Base-by-base conservation (phyloP, 2,797 vertebrate genomes). In the Pangasius mekongensis region DNA sequence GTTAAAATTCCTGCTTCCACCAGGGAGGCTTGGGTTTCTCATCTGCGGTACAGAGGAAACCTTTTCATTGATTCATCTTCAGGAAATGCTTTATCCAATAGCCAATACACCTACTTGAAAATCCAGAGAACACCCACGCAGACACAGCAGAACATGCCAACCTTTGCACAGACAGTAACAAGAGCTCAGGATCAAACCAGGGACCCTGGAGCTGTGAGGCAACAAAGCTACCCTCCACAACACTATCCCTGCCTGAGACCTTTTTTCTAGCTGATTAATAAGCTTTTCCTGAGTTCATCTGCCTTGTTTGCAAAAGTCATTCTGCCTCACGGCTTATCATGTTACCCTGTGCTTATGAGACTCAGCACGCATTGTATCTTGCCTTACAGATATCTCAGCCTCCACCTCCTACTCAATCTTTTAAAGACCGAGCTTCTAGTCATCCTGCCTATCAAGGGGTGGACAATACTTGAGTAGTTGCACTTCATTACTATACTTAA, bases 21-120 rank as follows among this genome's bases (percentile, higher is more conserved):
- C 52, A 24, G 77, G 77, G 77, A 81, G 52, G 49, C 33, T 39
- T 14, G 54, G 54, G 54, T 24, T 60, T 60, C 33, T 58, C 33
- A 33, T 9, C 30, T 60, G 5, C 56, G 43, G 22, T 62, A 82
- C 80, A 60, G 11, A 62, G 56, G 56, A 43, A 11, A 82, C 33
- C 56, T 60, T 82, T 82, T 7, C 20, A 62, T 60, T 82, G 80
- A 43, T 16, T 82, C 36, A 62, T 82, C 80, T 64, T 47, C 80
- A 64, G 58, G 18, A 43, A 62, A 43, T 39, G 39, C 58, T 83
- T n/a, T 18, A 83, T 64, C 80, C 39, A 7, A 16, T 43, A 43
- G 24, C 33, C 58, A 62, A 62, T n/a, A n/a, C 80, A 83, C 58
- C 58, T 64, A 64, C 36, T 4, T n/a, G 36, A 43, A 33, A 11